phyloP scores from a whole-genome alignment of 2,888 invertebrate genomes.

The Diplazon laetatorius region DNA sequence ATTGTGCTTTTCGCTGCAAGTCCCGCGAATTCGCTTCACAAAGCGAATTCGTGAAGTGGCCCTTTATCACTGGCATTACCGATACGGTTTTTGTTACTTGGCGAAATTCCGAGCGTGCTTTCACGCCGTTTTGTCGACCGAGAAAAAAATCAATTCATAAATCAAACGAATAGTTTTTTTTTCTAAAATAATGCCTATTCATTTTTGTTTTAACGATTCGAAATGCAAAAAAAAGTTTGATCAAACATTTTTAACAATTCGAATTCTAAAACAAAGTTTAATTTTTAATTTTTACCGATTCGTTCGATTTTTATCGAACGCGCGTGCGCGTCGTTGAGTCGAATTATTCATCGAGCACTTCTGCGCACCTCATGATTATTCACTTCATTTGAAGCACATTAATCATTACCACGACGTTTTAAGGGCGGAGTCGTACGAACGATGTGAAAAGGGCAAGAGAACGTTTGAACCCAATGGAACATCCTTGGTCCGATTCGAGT shows the following conservation, averaged over 20 bases:
- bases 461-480: slow-evolving; percentile 60
- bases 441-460: slow-evolving; percentile 36
- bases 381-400: slow-evolving; percentile 72
- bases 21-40: not conserved
- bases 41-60: slow-evolving; percentile 8
- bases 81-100: not conserved
- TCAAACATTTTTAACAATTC: no score
- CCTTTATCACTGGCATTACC: slow-evolving; percentile 1
- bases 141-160: not conserved
- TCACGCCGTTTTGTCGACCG: not conserved
- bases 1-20: slow-evolving; percentile 47
- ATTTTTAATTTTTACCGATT: no score
- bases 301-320: not conserved
- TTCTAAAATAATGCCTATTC: no score
- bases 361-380: slow-evolving; percentile 67
- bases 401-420: slow-evolving; percentile 65
- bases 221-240: not conserved
- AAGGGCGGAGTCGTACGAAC: slow-evolving; percentile 7
- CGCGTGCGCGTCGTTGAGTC: not conserved
- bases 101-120: not conserved
- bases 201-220: no score
- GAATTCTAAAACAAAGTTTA: no score
- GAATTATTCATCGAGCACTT: slow-evolving; percentile 7
- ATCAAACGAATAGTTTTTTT: no score
- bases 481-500: slow-evolving; percentile 65